Conservation (phyloP, 2,888 invertebrate species). For the Agrochola lychnidis region DNA sequence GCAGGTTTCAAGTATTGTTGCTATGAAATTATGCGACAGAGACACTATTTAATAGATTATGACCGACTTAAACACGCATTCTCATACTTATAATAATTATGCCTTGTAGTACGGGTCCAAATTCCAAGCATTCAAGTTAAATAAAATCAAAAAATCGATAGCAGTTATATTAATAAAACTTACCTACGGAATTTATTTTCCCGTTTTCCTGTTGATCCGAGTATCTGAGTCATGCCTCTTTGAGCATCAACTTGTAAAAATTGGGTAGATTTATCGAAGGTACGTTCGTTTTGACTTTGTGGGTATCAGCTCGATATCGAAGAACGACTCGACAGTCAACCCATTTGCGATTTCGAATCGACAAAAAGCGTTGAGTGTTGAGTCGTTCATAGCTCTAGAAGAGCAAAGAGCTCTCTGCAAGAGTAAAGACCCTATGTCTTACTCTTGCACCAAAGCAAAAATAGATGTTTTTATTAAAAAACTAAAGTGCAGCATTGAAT, state of each 20-base stretch:
- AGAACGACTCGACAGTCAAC: too few relatives aligned
- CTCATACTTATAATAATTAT: background rate
- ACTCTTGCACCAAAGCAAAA: background rate
- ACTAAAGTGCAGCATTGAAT: background rate
- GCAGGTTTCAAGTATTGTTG: background rate
- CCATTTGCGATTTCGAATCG: background rate
- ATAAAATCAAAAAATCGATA: background rate
- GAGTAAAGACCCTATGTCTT: too few relatives aligned
- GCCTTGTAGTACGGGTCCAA: too few relatives aligned
- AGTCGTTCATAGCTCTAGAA: background rate
- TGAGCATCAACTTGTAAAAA: background rate
- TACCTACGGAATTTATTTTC: conserved; percentile 2
- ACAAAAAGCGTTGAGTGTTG: background rate
- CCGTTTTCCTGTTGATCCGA: background rate
- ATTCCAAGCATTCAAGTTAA: too few relatives aligned
- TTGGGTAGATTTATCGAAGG: background rate
- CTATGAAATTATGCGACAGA: background rate
- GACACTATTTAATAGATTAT: background rate
- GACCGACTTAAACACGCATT: background rate
- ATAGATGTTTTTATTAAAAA: background rate
- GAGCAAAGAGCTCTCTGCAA: too few relatives aligned
- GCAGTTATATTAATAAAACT: conserved; percentile 1
- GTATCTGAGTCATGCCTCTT: background rate
- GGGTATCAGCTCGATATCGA: background rate
- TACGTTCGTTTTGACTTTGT: background rate